phyloP scores from a whole-genome alignment of 2,888 invertebrate genomes.

The Fragum fragum region DNA sequence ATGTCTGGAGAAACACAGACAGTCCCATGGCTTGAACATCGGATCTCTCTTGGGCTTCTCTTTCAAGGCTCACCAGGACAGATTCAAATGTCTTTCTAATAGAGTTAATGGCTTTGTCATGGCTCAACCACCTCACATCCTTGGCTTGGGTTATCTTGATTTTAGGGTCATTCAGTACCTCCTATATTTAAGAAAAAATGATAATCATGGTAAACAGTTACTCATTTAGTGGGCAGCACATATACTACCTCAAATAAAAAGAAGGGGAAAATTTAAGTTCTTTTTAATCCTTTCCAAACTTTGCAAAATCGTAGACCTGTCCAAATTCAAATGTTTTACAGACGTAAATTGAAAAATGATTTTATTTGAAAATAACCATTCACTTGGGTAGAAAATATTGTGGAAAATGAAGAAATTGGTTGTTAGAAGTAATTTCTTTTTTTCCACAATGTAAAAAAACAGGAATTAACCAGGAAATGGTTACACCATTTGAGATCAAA shows the following conservation, averaged over 20 bases:
- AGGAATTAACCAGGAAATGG: no score
- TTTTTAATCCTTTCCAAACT: background rate
- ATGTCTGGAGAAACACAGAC: constrained; percentile 42
- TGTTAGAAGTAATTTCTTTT: no score
- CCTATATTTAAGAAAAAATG: constrained; percentile 7
- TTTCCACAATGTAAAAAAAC: no score
- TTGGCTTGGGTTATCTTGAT: constrained; percentile 37
- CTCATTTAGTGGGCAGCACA: background rate
- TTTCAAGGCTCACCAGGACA: constrained; percentile 46
- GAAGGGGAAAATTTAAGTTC: background rate
- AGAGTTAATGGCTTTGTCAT: constrained; percentile 43
- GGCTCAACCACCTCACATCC: constrained; percentile 60
- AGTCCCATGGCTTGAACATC: constrained; percentile 50
- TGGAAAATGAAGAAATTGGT: no score
- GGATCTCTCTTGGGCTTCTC: constrained; percentile 42
- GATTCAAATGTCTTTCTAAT: constrained; percentile 44
- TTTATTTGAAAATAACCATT: no score
- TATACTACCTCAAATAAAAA: background rate
- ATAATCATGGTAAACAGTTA: background rate
- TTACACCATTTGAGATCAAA: no score
- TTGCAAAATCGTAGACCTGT: no score
- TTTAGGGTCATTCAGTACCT: constrained; percentile 33
- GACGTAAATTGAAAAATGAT: no score
- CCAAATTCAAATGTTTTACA: no score
- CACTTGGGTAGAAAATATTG: no score